A percentile compares a stretch with the other conserved stretches of the same genome.
Conservation (phyloP, 2,797 vertebrate genomes). For the Eidolon dupreanum region DNA sequence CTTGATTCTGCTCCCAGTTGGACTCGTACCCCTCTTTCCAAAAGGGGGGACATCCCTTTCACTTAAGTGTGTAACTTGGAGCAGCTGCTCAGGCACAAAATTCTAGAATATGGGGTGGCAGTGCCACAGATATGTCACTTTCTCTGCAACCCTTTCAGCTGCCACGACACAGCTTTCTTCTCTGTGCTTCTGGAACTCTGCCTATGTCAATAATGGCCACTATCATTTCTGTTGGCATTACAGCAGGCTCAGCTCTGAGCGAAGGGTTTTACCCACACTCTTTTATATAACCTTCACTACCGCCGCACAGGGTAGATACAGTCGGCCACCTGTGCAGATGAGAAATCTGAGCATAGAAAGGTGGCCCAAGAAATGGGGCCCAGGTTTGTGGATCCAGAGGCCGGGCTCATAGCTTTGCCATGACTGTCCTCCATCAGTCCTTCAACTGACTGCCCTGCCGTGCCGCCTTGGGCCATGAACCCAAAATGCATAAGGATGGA, state of each 20-base stretch:
- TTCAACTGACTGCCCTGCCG: background rate
- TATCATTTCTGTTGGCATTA: conserved; percentile 8
- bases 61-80: background rate
- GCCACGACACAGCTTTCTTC: background rate
- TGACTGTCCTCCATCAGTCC: background rate
- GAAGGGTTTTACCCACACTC: background rate
- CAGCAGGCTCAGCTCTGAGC: background rate
- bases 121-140: background rate
- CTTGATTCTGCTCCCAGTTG: background rate
- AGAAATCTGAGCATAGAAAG: background rate
- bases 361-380: background rate
- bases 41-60: background rate
- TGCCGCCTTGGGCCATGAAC: background rate
- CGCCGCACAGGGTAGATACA: background rate
- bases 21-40: background rate
- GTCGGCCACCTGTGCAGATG: background rate
- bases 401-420: background rate
- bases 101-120: background rate
- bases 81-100: background rate
- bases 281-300: background rate
- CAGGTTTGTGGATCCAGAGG: background rate
- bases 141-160: background rate
- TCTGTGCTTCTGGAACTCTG: background rate
- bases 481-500: background rate
- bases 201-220: background rate